Conservation (phyloP, 2,113 vertebrate genomes). For the Proterorhinus semilunaris region DNA sequence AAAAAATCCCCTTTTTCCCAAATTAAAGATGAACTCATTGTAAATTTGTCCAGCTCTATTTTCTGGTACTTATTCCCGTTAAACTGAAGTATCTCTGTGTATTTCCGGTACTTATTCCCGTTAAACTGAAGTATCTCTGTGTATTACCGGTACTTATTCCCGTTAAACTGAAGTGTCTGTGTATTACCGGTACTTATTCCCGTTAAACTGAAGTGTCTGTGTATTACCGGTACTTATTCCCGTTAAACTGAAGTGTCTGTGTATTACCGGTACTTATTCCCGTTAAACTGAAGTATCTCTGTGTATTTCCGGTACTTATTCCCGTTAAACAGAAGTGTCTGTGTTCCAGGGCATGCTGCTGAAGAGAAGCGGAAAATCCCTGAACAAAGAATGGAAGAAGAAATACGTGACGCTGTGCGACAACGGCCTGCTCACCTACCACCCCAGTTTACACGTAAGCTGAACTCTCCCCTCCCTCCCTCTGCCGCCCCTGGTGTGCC, state of each 20-base stretch:
- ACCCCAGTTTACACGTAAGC: constrained; percentile 96
- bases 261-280: too few species aligned
- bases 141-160: too few species aligned
- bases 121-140: too few species aligned
- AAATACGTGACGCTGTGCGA: constrained; percentile 97
- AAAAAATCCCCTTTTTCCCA: too few species aligned
- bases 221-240: too few species aligned
- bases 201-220: too few species aligned
- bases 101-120: neutral
- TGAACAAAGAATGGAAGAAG: constrained; percentile 99
- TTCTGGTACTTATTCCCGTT: neutral
- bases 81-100: neutral
- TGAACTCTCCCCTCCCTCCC: neutral
- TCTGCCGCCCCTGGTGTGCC: too few species aligned
- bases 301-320: neutral
- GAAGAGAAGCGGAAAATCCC: constrained; percentile 95
- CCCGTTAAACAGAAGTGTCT: neutral
- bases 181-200: too few species aligned
- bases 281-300: neutral
- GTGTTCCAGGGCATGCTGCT: constrained; percentile 88
- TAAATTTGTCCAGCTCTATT: too few species aligned
- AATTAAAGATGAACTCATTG: too few species aligned
- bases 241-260: too few species aligned
- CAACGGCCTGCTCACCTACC: constrained; percentile 95
- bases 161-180: neutral